phyloP scores from a whole-genome alignment of 2,888 invertebrate species.

The Flexamia atlantica region DNA sequence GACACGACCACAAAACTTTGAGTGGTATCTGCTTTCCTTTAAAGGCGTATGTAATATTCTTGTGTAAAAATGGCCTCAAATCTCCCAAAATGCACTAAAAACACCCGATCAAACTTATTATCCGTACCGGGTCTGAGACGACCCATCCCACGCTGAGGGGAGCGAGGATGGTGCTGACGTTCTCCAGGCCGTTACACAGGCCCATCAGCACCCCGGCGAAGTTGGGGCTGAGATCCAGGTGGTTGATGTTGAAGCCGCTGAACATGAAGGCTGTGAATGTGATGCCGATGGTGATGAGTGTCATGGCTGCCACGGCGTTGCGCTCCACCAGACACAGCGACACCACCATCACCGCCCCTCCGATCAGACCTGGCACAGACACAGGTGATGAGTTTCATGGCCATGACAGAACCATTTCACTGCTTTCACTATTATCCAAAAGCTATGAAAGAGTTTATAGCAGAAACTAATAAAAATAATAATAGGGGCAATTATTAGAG shows the following conservation, averaged over 20 bases:
- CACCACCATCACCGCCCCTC: conserved; percentile 74
- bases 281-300: conserved; percentile 66
- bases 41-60: too few relatives aligned
- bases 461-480: too few relatives aligned
- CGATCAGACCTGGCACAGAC: conserved; percentile 65
- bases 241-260: conserved; percentile 75
- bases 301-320: conserved; percentile 66
- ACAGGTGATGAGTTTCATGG: too few relatives aligned
- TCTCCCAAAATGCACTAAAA: too few relatives aligned
- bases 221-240: conserved; percentile 77
- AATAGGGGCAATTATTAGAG: too few relatives aligned
- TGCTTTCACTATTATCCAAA: too few relatives aligned
- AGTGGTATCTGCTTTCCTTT: too few relatives aligned
- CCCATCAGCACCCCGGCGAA: conserved; percentile 77
- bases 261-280: conserved; percentile 72
- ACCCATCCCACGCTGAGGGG: conserved; percentile 74
- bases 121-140: conserved; percentile 72
- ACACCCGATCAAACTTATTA: too few relatives aligned
- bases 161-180: conserved; percentile 75
- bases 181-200: conserved; percentile 76
- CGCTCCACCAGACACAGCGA: conserved; percentile 71
- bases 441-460: too few relatives aligned
- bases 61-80: too few relatives aligned
- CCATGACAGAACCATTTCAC: too few relatives aligned
- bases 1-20: too few relatives aligned